Conservation (phyloP, 2,113 vertebrate species). For the Mirounga angustirostris region DNA sequence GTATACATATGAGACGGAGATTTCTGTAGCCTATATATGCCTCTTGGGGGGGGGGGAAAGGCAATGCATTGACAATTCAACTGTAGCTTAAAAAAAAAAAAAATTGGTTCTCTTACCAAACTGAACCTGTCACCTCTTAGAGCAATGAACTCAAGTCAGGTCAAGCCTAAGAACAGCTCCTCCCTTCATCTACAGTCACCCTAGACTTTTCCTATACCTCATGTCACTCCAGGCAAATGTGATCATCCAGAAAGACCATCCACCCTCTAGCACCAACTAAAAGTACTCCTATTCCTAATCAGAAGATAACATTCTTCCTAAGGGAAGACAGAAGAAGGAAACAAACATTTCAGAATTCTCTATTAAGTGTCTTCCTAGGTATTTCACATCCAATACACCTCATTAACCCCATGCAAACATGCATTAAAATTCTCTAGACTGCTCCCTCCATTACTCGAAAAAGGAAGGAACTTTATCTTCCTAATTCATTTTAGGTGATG, state of each 20-base stretch:
- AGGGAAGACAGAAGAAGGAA: not conserved
- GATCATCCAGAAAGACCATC: not conserved
- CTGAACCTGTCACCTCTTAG: not conserved
- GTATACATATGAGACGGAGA: not conserved
- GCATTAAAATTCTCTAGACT: not conserved
- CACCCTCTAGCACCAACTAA: not conserved
- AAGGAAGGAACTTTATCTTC: not conserved
- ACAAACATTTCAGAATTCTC: not conserved
- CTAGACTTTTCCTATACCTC: not conserved
- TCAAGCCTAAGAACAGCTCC: not conserved
- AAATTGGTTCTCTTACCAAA: not conserved
- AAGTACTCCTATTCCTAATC: not conserved
- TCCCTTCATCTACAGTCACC: not conserved
- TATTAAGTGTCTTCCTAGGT: not conserved
- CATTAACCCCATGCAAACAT: not conserved
- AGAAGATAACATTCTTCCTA: constrained; percentile 7
- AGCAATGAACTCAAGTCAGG: not conserved
- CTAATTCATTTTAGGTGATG: not conserved
- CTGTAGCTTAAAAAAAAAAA: not conserved
- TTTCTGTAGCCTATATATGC: not conserved
- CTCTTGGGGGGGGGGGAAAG: not conserved
- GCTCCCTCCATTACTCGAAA: not conserved
- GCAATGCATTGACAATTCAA: not conserved
- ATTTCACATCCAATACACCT: not conserved
- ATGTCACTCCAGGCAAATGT: not conserved